phyloP scores from a whole-genome alignment of 2,113 vertebrate species.

The Lathamus discolor region DNA sequence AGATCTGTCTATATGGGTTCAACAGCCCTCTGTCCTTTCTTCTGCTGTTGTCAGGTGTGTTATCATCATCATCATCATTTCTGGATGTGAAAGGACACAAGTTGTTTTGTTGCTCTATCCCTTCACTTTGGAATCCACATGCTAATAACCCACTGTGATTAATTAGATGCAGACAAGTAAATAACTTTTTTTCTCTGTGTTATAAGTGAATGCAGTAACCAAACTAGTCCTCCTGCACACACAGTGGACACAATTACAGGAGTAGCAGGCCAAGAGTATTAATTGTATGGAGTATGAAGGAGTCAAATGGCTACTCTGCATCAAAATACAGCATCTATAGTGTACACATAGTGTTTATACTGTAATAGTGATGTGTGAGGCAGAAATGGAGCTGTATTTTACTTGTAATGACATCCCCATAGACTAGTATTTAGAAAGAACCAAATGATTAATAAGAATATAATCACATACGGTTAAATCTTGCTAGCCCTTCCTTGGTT shows the following conservation, averaged over 20 bases:
- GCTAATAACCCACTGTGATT: background rate
- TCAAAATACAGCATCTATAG: background rate
- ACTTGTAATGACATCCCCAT: background rate
- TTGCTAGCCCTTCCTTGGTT: background rate
- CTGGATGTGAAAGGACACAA: background rate
- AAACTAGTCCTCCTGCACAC: background rate
- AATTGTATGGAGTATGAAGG: background rate
- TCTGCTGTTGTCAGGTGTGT: background rate
- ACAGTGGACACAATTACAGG: background rate
- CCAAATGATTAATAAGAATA: background rate
- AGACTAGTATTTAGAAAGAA: background rate
- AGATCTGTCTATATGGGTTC: background rate
- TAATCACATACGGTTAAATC: background rate
- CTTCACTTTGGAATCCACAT: background rate
- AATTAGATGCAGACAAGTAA: background rate
- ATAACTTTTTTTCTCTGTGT: background rate
- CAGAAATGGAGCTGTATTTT: background rate
- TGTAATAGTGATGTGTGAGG: background rate
- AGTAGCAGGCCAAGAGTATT: background rate
- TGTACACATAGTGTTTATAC: background rate
- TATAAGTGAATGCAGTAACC: background rate
- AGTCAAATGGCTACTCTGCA: background rate
- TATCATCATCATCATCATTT: background rate
- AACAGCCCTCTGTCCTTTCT: background rate
- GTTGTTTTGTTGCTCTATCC: background rate